Evolutionary conservation across 1,140 invertebrate species (phyloP).

Genomic region (Nephila pilipes): DNA sequence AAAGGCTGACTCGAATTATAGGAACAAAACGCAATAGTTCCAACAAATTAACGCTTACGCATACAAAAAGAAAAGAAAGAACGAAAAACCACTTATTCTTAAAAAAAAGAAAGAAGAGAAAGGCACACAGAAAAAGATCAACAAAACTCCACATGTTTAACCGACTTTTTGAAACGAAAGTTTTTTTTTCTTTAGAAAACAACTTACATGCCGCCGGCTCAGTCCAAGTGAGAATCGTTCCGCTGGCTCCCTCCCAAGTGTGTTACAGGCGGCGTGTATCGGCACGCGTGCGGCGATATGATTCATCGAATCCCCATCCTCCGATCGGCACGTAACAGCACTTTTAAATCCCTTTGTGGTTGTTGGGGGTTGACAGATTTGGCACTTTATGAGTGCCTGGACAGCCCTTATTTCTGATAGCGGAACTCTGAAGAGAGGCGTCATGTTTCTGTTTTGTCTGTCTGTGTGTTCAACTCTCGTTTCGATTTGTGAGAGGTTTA

Average conservation of each 20-base stretch:
- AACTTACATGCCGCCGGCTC: slow-evolving; percentile 35
- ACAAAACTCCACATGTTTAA: background rate
- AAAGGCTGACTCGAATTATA: too few relatives aligned
- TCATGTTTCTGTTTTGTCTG: too few relatives aligned
- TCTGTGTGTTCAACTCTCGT: too few relatives aligned
- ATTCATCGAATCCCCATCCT: slow-evolving; percentile 39
- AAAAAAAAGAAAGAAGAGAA: background rate
- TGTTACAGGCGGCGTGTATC: slow-evolving; percentile 23
- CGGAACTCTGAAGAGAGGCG: too few relatives aligned
- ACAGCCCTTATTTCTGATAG: background rate
- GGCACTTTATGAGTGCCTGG: slow-evolving; percentile 35
- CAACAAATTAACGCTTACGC: background rate
- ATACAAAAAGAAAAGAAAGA: background rate
- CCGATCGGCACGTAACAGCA: slow-evolving; percentile 54
- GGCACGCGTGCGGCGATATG: slow-evolving; percentile 34
- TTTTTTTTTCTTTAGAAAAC: background rate
- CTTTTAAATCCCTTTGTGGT: slow-evolving; percentile 53
- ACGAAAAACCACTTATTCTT: background rate
- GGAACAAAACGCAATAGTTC: background rate
- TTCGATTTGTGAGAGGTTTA: too few relatives aligned
- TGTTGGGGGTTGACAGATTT: slow-evolving; percentile 57
- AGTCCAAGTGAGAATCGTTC: background rate
- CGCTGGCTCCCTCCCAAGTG: slow-evolving; percentile 61
- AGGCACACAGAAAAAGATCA: background rate
- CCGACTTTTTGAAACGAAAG: background rate